Evolutionary conservation across 23 tunicate species (phyloP).

Genomic region (Styela clava): DNA sequence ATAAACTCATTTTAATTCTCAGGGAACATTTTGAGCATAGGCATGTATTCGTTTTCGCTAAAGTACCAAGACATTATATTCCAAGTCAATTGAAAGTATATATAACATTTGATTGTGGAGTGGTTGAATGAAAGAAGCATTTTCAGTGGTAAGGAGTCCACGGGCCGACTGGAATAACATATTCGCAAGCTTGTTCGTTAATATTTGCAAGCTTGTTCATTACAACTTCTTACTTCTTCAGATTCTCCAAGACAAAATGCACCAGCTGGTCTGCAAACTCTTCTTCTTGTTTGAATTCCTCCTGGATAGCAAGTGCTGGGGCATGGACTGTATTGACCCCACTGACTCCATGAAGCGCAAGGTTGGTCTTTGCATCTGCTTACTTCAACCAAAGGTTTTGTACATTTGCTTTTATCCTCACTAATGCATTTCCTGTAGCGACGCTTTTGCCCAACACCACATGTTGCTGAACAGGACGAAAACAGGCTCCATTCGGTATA

Average conservation of each 20-base stretch:
- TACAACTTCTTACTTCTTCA: slow-evolving; percentile 4
- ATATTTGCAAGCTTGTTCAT: not conserved
- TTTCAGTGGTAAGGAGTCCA: too few relatives aligned
- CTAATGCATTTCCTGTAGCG: slow-evolving; percentile 40
- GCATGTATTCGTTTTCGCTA: too few relatives aligned
- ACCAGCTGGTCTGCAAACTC: slow-evolving; percentile 6
- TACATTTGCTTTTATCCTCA: slow-evolving; percentile 10
- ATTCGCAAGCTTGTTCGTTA: too few relatives aligned
- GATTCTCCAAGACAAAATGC: not conserved
- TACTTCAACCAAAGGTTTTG: not conserved
- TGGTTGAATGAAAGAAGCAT: too few relatives aligned
- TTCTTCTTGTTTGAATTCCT: slow-evolving; percentile 12
- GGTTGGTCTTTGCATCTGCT: not conserved
- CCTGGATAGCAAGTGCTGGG: slow-evolving; percentile 27
- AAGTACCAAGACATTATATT: too few relatives aligned
- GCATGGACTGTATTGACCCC: slow-evolving; percentile 12
- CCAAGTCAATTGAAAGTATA: too few relatives aligned
- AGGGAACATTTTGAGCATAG: too few relatives aligned
- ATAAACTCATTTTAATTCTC: too few relatives aligned
- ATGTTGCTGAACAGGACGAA: slow-evolving; percentile 33
- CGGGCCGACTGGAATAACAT: too few relatives aligned
- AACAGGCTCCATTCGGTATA: slow-evolving; percentile 42
- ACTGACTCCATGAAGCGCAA: slow-evolving; percentile 4
- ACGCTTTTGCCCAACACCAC: slow-evolving; percentile 43
- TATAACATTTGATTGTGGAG: too few relatives aligned